Conservation (phyloP, 2,888 invertebrate species). For the Stenodema calcarata region DNA sequence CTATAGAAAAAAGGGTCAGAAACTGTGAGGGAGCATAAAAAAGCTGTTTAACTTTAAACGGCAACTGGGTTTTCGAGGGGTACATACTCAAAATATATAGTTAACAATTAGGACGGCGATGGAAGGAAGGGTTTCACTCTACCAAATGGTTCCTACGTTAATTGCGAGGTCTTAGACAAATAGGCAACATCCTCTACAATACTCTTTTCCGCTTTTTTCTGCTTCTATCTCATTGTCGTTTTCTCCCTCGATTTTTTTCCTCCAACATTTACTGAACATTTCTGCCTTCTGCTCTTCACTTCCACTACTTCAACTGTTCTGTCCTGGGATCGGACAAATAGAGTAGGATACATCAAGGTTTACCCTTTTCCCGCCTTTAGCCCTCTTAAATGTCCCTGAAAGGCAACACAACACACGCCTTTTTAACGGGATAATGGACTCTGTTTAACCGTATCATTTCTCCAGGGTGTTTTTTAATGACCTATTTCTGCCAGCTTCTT, state of each 20-base stretch:
- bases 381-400: background rate
- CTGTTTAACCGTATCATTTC: background rate
- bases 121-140: background rate
- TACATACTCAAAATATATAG: background rate
- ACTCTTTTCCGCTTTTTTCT: background rate
- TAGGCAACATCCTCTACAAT: background rate
- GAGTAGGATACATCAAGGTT: background rate
- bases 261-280: background rate
- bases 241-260: background rate
- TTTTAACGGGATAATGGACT: background rate
- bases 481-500: too few relatives aligned
- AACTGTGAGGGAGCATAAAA: background rate
- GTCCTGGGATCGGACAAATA: background rate
- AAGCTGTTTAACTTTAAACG: background rate
- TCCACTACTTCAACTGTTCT: background rate
- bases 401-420: background rate
- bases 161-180: slow-evolving; percentile 29
- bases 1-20: background rate
- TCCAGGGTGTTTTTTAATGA: background rate
- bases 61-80: background rate
- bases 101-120: slow-evolving; percentile 23
- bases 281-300: background rate
- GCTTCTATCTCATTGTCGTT: background rate
- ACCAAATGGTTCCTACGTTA: slow-evolving; percentile 10
- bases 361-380: background rate